phyloP scores from a whole-genome alignment of 1,140 invertebrate species.

The Camponotus floridanus region DNA sequence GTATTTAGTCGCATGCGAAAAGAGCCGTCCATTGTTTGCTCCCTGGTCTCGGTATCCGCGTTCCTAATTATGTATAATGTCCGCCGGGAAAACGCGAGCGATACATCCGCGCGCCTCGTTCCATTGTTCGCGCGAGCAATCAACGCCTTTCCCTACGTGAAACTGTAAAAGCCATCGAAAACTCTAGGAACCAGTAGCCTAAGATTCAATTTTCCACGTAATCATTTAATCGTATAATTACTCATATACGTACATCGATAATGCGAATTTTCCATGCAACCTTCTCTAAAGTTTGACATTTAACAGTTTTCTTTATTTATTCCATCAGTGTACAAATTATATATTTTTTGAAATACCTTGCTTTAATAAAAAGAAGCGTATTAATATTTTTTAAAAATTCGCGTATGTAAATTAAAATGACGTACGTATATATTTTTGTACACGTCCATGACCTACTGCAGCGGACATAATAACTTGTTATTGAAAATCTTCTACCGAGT shows the following conservation, averaged over 20 bases:
- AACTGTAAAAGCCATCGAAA: conserved; percentile 47
- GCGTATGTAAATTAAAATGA: not conserved
- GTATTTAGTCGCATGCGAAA: conserved; percentile 81
- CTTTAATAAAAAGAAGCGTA: not conserved
- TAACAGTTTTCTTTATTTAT: not conserved
- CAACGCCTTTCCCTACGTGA: conserved; percentile 11
- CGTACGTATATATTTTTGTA: not conserved
- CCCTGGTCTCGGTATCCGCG: conserved; percentile 57
- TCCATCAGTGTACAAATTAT: not conserved
- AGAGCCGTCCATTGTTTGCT: conserved; percentile 79
- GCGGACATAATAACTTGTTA: not conserved
- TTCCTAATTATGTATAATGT: conserved; percentile 78
- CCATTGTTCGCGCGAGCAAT: conserved; percentile 47
- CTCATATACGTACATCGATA: not conserved
- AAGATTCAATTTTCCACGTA: conserved; percentile 60
- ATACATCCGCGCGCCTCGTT: conserved; percentile 50
- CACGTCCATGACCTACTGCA: not conserved
- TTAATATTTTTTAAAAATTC: not conserved
- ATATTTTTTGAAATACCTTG: not conserved
- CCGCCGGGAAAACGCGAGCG: conserved; percentile 68
- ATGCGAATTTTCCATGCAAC: not conserved
- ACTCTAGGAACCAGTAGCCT: conserved; percentile 36
- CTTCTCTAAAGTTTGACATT: not conserved
- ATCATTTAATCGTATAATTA: conserved; percentile 8
- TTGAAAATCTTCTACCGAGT: not conserved